Evolutionary conservation across 2,797 vertebrate species (phyloP).

Genomic region (Acanthopagrus latus): DNA sequence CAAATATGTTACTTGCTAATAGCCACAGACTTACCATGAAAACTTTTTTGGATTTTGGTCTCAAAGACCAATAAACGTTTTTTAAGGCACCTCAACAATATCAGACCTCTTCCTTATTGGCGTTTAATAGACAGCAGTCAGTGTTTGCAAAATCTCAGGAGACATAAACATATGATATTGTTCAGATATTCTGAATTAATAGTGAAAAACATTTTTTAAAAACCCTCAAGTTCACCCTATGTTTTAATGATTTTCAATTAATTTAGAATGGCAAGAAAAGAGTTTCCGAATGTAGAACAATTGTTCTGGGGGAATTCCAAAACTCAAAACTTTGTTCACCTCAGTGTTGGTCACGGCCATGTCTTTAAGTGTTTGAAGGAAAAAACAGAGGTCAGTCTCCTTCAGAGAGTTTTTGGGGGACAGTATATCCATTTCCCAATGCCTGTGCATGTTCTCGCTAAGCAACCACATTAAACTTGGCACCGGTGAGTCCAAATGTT

Average conservation of each 20-base stretch:
- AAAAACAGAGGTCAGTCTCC: neutral
- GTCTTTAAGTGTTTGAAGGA: neutral
- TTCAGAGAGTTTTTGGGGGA: neutral
- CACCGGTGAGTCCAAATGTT: neutral
- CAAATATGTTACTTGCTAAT: no score
- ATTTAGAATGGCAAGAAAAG: no score
- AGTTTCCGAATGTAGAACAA: no score
- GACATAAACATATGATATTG: constrained; percentile 2
- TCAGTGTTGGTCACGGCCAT: no score
- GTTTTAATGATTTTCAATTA: no score
- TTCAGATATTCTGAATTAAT: no score
- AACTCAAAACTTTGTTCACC: no score
- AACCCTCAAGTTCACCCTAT: no score
- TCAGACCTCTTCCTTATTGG: neutral
- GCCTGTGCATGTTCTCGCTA: neutral
- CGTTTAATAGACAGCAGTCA: no score
- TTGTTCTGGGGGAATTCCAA: no score
- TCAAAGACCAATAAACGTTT: neutral
- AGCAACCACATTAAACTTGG: neutral
- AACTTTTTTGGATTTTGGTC: neutral
- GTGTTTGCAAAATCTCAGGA: constrained; percentile 5
- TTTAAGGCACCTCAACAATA: neutral
- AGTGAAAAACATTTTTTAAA: no score
- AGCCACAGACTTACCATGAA: no score
- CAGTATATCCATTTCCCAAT: neutral